Conservation (phyloP, 2,888 invertebrate species). For the Cheilosia urbana region DNA sequence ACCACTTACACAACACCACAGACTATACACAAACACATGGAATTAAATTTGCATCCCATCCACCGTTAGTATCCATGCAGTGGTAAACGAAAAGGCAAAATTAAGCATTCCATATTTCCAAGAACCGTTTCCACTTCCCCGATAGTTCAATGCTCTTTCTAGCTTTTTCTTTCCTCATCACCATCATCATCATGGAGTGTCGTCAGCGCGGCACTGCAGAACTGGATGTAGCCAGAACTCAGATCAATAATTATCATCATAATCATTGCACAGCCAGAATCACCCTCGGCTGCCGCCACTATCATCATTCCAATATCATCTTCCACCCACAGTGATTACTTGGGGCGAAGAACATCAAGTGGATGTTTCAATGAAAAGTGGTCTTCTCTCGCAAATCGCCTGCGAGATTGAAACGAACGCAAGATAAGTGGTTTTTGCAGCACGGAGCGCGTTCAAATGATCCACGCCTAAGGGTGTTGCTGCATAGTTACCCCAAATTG, state of each 20-base stretch:
- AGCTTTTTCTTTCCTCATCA: constrained; percentile 26
- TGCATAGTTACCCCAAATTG: constrained; percentile 10
- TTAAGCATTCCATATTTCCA: constrained; percentile 27
- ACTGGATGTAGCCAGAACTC: constrained; percentile 39
- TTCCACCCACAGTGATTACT: constrained; percentile 62
- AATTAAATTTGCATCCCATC: constrained; percentile 26
- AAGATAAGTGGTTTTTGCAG: constrained; percentile 33
- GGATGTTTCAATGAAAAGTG: constrained; percentile 32
- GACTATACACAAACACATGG: background rate
- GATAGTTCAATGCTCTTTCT: constrained; percentile 49
- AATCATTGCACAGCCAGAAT: constrained; percentile 31
- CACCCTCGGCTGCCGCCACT: constrained; percentile 24
- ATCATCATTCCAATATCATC: constrained; percentile 46
- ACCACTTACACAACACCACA: constrained; percentile 1
- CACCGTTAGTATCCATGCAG: background rate
- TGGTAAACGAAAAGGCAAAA: constrained; percentile 1
- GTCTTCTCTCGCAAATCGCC: constrained; percentile 34
- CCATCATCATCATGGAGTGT: background rate
- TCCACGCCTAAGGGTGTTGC: constrained; percentile 42
- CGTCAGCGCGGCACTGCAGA: constrained; percentile 6
- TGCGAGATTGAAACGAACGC: constrained; percentile 25
- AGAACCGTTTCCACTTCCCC: constrained; percentile 31
- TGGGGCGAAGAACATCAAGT: constrained; percentile 37
- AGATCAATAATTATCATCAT: constrained; percentile 59
- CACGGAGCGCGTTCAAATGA: constrained; percentile 11